A percentile compares a stretch with the other conserved stretches of the same genome.
Conservation (phyloP, 2,113 vertebrate genomes). For the Corythaeola cristata region DNA sequence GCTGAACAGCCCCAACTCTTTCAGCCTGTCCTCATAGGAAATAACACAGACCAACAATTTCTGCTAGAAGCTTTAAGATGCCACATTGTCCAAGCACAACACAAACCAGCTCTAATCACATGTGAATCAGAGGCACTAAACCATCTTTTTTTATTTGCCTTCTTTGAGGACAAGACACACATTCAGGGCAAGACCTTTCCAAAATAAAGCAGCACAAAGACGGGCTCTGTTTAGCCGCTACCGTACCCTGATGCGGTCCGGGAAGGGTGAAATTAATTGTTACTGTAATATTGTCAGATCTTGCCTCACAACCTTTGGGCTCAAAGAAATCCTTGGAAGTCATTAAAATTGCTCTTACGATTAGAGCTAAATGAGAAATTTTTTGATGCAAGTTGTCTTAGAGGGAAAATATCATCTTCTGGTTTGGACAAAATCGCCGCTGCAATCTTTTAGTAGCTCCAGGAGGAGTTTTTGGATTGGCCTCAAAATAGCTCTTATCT, state of each 20-base stretch:
- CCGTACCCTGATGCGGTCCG: neutral
- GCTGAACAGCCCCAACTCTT: too few relatives aligned
- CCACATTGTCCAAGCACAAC: accelerated
- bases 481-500: neutral
- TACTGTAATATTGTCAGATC: neutral
- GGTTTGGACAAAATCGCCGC: neutral
- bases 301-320: neutral
- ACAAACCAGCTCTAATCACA: neutral
- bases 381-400: neutral
- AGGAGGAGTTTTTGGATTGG: neutral
- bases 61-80: neutral
- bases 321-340: neutral
- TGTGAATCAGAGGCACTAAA: neutral
- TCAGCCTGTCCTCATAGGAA: too few relatives aligned
- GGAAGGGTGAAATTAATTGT: neutral
- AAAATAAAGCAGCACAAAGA: neutral
- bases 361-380: neutral
- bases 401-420: neutral
- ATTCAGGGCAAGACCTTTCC: neutral
- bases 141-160: accelerated
- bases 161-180: neutral
- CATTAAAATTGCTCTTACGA: neutral
- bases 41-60: neutral
- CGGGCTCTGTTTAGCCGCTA: neutral
- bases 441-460: neutral